Evolutionary conservation across 2,113 vertebrate genomes (phyloP).

Genomic region (Osmerus eperlanus): DNA sequence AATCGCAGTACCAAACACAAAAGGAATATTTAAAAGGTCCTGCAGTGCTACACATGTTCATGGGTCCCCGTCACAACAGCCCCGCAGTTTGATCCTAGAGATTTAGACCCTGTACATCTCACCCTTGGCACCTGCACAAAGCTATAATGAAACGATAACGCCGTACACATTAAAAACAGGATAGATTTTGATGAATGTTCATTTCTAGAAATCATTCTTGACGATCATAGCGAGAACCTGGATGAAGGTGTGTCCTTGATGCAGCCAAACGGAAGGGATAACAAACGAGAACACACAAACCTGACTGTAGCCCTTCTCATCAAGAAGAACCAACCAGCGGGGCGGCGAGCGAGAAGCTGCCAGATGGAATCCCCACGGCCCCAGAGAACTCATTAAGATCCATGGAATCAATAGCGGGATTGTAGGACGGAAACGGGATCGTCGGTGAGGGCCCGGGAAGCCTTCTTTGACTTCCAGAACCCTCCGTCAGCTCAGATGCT

Average conservation of each 20-base stretch:
- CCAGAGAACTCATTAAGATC: conserved; percentile 63
- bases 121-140: not conserved
- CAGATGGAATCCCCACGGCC: conserved; percentile 56
- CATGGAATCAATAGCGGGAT: conserved; percentile 49
- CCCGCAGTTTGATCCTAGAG: not conserved
- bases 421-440: conserved; percentile 42
- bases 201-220: no score
- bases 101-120: not conserved
- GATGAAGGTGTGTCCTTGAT: no score
- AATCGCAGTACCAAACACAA: not conserved
- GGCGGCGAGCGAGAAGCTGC: conserved; percentile 40
- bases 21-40: not conserved
- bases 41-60: not conserved
- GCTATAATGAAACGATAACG: no score
- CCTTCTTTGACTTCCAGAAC: conserved; percentile 51
- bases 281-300: conserved; percentile 31
- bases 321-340: conserved; percentile 31
- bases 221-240: no score
- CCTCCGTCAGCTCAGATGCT: conserved; percentile 36
- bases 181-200: no score
- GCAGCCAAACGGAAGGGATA: conserved; percentile 1
- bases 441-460: conserved; percentile 35
- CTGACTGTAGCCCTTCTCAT: conserved; percentile 17
- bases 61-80: not conserved
- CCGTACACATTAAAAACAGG: no score